A percentile compares a stretch with the other conserved stretches of the same genome.
Evolutionary conservation across 2,797 vertebrate genomes (phyloP).

Genomic region (Sphenopsis melanotis): DNA sequence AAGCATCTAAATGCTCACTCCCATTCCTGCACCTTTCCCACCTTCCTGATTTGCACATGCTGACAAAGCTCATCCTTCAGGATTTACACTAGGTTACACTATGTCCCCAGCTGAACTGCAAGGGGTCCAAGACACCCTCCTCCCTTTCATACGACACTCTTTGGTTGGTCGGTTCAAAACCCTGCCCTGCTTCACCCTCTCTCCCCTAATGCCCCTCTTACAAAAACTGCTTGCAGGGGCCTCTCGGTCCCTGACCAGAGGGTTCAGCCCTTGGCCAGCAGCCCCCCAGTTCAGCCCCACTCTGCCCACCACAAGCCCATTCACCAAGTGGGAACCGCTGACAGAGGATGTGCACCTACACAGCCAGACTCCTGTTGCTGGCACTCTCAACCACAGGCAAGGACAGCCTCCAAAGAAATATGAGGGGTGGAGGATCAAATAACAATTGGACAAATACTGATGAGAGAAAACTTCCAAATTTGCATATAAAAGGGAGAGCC

Average conservation of each 20-base stretch:
- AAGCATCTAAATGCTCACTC: background rate
- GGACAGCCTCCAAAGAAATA: background rate
- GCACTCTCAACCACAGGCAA: background rate
- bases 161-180: background rate
- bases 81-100: background rate
- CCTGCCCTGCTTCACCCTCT: background rate
- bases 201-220: background rate
- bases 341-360: fast-evolving
- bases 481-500: slow-evolving; percentile 44
- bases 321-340: background rate
- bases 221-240: background rate
- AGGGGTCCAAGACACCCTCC: background rate
- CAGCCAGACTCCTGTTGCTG: background rate
- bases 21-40: background rate
- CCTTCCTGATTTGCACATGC: background rate
- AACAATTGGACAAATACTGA: background rate
- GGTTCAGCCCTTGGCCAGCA: background rate
- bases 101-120: background rate
- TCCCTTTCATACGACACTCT: background rate
- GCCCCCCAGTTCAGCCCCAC: background rate
- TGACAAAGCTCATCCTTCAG: background rate
- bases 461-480: background rate
- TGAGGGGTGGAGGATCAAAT: background rate
- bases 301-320: background rate
- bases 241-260: background rate